Percentiles rank a stretch among this genome's conserved stretches.
Conservation (phyloP, 2,797 vertebrate species). For the Alauda arvensis region DNA sequence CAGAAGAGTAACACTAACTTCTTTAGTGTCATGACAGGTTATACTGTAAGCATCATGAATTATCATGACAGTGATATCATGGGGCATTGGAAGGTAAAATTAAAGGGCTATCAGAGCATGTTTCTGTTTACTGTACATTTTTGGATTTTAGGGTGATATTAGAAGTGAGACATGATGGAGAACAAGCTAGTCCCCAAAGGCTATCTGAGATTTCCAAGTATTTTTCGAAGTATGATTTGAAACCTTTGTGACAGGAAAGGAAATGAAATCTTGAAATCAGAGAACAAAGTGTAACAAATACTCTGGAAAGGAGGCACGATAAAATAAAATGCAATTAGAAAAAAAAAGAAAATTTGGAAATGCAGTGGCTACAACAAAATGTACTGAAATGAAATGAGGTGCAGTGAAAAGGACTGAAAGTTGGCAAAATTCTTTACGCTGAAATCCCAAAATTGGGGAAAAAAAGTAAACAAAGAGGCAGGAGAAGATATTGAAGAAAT, state of each 20-base stretch:
- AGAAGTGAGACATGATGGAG: neutral
- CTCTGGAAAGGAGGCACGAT: neutral
- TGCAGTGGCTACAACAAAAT: neutral
- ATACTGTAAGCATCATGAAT: neutral
- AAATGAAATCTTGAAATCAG: neutral
- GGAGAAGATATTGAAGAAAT: neutral
- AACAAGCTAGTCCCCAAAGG: neutral
- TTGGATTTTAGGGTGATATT: neutral
- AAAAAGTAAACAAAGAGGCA: neutral
- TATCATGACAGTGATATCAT: neutral
- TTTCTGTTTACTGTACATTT: neutral
- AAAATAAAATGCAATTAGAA: neutral
- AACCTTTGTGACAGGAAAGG: neutral
- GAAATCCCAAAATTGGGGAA: neutral
- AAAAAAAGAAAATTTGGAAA: neutral
- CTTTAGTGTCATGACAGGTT: neutral
- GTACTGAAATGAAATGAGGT: neutral
- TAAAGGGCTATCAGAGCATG: neutral
- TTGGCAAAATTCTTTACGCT: neutral
- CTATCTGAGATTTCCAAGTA: neutral
- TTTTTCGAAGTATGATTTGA: constrained; percentile 7
- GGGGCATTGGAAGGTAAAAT: constrained; percentile 4
- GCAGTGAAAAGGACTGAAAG: neutral
- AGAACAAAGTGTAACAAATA: neutral
- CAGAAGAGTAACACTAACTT: neutral